Base-by-base conservation (phyloP, 2,888 invertebrate species). In the Acheta domesticus region DNA sequence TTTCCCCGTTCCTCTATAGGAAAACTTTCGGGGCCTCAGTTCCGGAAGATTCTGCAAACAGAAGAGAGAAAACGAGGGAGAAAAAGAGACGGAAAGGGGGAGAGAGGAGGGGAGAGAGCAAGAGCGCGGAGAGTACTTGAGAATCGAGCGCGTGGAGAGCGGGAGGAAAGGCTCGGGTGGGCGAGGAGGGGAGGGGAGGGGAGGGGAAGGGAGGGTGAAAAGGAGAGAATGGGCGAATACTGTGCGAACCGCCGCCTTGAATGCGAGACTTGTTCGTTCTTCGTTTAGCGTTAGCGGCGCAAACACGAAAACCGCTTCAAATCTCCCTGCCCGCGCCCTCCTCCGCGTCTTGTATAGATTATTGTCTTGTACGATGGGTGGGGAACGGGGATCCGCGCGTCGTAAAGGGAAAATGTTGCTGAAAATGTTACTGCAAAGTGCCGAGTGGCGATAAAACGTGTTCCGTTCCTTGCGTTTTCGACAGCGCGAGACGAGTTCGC, bases 241-340 rank as follows among this genome's bases (percentile, higher is more conserved):
- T 19, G 62, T 14, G n/a, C 16, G n/a, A n/a, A 62, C 62, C 62
- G 4, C 14, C 62, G 16, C 62, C 62, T 62, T 19, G 62, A 62
- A 36, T 36, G 36, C 62, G 62, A 62, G 62, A 62, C 62, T 62
- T 62, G 62, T 62, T 62, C 62, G n/a, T n/a, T 62, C 16, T n/a
- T 14, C 62, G 62, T 19, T 36, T 19, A 12, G n/a, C 62, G 14
- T 62, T 62, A 62, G 62, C n/a, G 62, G 62, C 62, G 62, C 62
- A 62, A 62, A 62, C 62, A 62, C 62, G 62, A 62, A 62, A 62
- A 62, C n/a, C 62, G 62, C 62, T 62, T 62, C 62, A 62, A 62
- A 62, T n/a, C 62, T 62, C 62, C 62, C 62, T 16, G n/a, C 12
- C n/a, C 12, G 62, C n/a, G 62, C 62, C 14, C n/a, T 14, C 16